phyloP scores from a whole-genome alignment of 2,797 vertebrate species.

The Helicolenus hilgendorfi region DNA sequence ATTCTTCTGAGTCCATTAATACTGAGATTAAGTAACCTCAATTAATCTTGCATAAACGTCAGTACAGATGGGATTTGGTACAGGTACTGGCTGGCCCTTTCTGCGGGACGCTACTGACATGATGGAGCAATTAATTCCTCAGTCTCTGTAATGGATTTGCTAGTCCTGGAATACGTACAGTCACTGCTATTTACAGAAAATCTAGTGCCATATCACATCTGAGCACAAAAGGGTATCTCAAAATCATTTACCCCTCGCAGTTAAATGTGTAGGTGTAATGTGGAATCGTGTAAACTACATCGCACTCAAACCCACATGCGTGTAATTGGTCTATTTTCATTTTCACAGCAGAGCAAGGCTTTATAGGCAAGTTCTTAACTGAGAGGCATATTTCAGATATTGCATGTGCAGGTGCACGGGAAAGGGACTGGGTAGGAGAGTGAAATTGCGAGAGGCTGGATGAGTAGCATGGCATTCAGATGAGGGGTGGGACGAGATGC shows the following conservation, averaged over 20 bases:
- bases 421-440: constrained; percentile 2
- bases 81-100: constrained; percentile 61
- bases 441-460: constrained; percentile 37
- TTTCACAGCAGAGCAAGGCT: constrained; percentile 23
- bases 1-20: constrained; percentile 3
- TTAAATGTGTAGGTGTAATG: constrained; percentile 30
- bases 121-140: constrained; percentile 22
- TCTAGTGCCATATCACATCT: constrained; percentile 2
- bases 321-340: constrained; percentile 39
- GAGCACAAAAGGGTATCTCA: constrained; percentile 24
- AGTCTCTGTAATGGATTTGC: constrained; percentile 53
- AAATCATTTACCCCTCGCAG: constrained; percentile 30
- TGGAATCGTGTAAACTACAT: constrained; percentile 27
- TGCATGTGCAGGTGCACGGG: constrained; percentile 66
- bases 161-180: constrained; percentile 16
- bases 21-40: constrained; percentile 56
- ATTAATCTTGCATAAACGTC: constrained; percentile 54
- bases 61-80: constrained; percentile 57
- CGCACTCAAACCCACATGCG: background rate
- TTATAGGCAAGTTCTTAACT: constrained; percentile 15
- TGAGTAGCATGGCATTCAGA: constrained; percentile 65
- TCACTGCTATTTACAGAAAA: constrained; percentile 35
- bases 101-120: constrained; percentile 42
- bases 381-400: constrained; percentile 31
- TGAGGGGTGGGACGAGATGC: constrained; percentile 54